Percentiles rank a stretch among this genome's conserved stretches.
These are phyloP conservation scores for Blastobasis lacticolella DNA, from an alignment of 2,888 invertebrate genomes.

Conservation along the genomic window DNA sequence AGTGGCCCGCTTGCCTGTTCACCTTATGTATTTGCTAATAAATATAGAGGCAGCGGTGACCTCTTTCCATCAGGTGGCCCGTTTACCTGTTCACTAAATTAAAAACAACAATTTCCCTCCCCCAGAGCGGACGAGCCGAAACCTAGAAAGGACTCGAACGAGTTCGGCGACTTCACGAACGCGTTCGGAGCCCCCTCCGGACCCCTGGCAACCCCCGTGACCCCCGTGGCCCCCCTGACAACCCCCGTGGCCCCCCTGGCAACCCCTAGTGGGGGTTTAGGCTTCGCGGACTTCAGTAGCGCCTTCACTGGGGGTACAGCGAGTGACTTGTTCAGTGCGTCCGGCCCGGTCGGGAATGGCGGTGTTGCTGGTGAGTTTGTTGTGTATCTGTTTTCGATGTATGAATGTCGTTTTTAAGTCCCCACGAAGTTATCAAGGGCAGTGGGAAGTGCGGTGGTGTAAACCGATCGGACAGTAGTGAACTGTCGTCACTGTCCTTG, in stretches of 20 bases:
- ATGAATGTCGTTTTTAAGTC: too few species aligned
- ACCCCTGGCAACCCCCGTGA: slow-evolving; percentile 16
- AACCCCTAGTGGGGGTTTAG: slow-evolving; percentile 78
- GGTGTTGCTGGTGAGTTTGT: too few species aligned
- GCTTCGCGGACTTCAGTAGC: slow-evolving; percentile 81
- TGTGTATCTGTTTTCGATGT: too few species aligned
- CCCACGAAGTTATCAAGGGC: too few species aligned
- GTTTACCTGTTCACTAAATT: too few species aligned
- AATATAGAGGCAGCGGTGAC: too few species aligned
- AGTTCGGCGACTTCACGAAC: slow-evolving; percentile 86
- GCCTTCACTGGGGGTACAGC: neutral
- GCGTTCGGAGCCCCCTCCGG: slow-evolving; percentile 72
- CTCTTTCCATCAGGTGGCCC: too few species aligned
- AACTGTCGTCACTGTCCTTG: too few species aligned
- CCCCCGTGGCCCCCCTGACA: slow-evolving; percentile 7
- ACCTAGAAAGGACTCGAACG: slow-evolving; percentile 34
- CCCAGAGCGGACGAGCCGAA: slow-evolving; percentile 53
- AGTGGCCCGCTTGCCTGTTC: too few species aligned
- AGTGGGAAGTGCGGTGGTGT: too few species aligned
- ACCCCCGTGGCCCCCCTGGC: slow-evolving; percentile 13
- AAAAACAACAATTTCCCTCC: neutral
- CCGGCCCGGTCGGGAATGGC: neutral
- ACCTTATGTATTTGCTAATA: too few species aligned
- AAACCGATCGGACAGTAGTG: too few species aligned
- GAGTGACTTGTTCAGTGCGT: neutral